These are phyloP conservation scores for Acipenser oxyrinchus DNA, from an alignment of 2,797 vertebrate species.

Conservation along the genomic window DNA sequence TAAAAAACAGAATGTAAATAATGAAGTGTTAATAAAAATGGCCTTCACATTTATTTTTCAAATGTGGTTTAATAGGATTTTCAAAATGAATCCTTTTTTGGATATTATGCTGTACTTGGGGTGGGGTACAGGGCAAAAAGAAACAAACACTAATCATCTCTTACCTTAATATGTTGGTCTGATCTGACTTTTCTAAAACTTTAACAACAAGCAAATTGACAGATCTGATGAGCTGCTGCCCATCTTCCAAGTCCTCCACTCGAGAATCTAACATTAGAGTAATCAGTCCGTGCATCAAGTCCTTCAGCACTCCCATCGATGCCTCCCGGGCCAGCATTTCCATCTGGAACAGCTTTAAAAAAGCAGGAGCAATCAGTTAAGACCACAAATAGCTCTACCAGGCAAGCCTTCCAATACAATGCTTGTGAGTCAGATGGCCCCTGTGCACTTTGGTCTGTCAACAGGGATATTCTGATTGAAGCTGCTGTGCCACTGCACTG, in stretches of 20 bases:
- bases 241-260: slow-evolving; percentile 93
- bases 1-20: background rate
- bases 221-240: slow-evolving; percentile 88
- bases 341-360: slow-evolving; percentile 82
- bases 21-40: no score
- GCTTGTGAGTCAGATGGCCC: slow-evolving; percentile 66
- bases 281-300: slow-evolving; percentile 93
- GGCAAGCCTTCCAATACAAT: no score
- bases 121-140: no score
- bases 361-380: no score
- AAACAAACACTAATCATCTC: no score
- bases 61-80: no score
- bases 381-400: no score
- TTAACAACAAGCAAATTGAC: slow-evolving; percentile 88
- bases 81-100: no score
- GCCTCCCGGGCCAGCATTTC: slow-evolving; percentile 86
- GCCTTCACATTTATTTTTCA: no score
- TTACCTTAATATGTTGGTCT: slow-evolving; percentile 92
- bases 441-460: slow-evolving; percentile 64
- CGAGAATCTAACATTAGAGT: slow-evolving; percentile 87
- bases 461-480: slow-evolving; percentile 48
- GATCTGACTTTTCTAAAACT: slow-evolving; percentile 90
- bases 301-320: slow-evolving; percentile 91
- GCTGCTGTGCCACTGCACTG: slow-evolving; percentile 41
- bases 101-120: no score